These are phyloP conservation scores for Thysanoteuthis rhombus DNA, from an alignment of 2,888 invertebrate genomes.

Conservation along the genomic window DNA sequence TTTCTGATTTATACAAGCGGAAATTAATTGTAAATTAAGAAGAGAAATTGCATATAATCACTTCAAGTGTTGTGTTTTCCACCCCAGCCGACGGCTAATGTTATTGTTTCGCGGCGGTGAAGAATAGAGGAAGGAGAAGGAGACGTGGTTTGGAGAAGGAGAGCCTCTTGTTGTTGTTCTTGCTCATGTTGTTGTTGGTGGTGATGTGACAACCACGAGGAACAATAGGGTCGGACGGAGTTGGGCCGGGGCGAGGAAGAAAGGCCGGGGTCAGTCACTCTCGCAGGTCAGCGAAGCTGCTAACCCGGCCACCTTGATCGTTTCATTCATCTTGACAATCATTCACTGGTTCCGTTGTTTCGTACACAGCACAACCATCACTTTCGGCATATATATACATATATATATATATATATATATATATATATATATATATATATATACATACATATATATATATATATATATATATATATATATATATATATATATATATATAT, in stretches of 20 bases:
- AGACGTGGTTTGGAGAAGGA: not conserved
- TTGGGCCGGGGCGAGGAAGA: not conserved
- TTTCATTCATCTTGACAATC: not conserved
- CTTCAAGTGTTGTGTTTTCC: not conserved
- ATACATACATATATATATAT: too few relatives aligned
- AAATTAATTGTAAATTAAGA: constrained; percentile 32
- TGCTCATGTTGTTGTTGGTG: too few relatives aligned
- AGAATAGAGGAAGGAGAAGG: not conserved
- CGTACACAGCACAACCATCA: not conserved
- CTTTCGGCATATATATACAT: not conserved
- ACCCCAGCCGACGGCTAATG: not conserved
- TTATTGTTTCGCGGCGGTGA: not conserved
- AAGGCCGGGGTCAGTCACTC: not conserved
- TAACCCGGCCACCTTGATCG: not conserved
- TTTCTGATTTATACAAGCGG: constrained; percentile 27
- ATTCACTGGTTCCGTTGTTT: not conserved
- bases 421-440: too few relatives aligned
- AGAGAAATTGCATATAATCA: constrained; percentile 21
- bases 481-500: too few relatives aligned
- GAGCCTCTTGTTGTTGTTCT: not conserved
- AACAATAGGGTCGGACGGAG: not conserved
- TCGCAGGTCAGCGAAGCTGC: not conserved
- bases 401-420: too few relatives aligned
- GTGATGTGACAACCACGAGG: too few relatives aligned
- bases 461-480: too few relatives aligned